These are phyloP conservation scores for Lasioglossum malachurum DNA, from an alignment of 2,888 invertebrate genomes.

Conservation along the genomic window DNA sequence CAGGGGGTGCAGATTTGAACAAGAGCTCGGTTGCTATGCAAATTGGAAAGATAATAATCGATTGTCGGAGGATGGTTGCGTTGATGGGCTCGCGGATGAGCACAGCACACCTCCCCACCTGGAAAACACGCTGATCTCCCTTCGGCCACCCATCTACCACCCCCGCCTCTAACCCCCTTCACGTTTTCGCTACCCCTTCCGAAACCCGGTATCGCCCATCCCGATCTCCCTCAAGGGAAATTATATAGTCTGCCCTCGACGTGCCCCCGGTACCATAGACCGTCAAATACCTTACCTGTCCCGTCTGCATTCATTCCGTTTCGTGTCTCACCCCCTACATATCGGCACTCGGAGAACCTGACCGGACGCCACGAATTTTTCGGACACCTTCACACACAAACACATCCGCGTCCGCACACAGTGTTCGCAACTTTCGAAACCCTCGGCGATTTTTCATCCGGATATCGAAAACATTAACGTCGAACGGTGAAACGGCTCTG, in stretches of 20 bases:
- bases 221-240: slow-evolving; percentile 85
- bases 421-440: neutral
- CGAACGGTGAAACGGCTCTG: slow-evolving; percentile 12
- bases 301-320: slow-evolving; percentile 76
- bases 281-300: slow-evolving; percentile 81
- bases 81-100: slow-evolving; percentile 83
- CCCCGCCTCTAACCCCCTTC: slow-evolving; percentile 51
- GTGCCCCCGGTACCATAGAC: slow-evolving; percentile 72
- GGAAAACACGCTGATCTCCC: slow-evolving; percentile 76
- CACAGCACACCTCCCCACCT: slow-evolving; percentile 76
- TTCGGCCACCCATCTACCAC: slow-evolving; percentile 39
- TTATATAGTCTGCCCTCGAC: slow-evolving; percentile 82
- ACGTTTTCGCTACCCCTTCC: slow-evolving; percentile 61
- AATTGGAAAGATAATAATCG: slow-evolving; percentile 85
- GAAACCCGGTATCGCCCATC: slow-evolving; percentile 74
- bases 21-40: slow-evolving; percentile 82
- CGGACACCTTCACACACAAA: slow-evolving; percentile 57
- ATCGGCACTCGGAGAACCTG: slow-evolving; percentile 60
- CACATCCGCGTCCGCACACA: neutral
- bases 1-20: slow-evolving; percentile 80
- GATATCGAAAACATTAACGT: slow-evolving; percentile 22
- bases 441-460: slow-evolving; percentile 49
- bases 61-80: slow-evolving; percentile 81
- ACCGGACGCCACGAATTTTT: slow-evolving; percentile 71
- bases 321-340: slow-evolving; percentile 65